Conservation (phyloP, 1,140 invertebrate species). For the Caerostris darwini region DNA sequence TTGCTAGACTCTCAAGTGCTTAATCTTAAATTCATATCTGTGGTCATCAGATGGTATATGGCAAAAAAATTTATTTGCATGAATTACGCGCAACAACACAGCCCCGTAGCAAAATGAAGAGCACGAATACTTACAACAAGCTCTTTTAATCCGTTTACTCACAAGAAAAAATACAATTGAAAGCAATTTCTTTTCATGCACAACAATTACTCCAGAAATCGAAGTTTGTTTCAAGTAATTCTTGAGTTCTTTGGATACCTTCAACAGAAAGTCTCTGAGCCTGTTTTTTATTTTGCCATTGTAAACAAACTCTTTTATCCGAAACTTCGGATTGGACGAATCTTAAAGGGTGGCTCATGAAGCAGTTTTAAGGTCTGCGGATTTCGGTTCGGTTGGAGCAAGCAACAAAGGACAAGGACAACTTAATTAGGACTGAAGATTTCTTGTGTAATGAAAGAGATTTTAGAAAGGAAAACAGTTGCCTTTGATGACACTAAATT, state of each 20-base stretch:
- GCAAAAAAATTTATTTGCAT: no score
- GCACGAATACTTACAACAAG: background rate
- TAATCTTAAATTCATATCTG: no score
- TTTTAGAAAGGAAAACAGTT: background rate
- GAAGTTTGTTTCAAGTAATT: background rate
- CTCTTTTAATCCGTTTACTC: background rate
- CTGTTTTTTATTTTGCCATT: background rate
- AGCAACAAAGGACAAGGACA: background rate
- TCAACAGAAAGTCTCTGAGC: background rate
- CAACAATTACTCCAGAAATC: background rate
- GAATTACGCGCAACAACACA: no score
- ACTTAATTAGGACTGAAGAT: background rate
- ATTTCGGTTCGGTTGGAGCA: background rate
- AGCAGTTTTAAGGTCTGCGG: constrained; percentile 17
- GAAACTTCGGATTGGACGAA: background rate
- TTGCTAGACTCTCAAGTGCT: no score
- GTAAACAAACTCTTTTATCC: constrained; percentile 10
- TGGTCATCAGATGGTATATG: no score
- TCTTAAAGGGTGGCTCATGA: background rate
- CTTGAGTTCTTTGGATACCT: background rate
- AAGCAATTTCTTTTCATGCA: background rate
- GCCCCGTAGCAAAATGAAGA: no score
- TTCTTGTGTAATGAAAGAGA: background rate
- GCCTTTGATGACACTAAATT: constrained; percentile 9
- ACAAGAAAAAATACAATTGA: background rate